phyloP scores from a whole-genome alignment of 2,113 vertebrate genomes.

The Cettia cetti region DNA sequence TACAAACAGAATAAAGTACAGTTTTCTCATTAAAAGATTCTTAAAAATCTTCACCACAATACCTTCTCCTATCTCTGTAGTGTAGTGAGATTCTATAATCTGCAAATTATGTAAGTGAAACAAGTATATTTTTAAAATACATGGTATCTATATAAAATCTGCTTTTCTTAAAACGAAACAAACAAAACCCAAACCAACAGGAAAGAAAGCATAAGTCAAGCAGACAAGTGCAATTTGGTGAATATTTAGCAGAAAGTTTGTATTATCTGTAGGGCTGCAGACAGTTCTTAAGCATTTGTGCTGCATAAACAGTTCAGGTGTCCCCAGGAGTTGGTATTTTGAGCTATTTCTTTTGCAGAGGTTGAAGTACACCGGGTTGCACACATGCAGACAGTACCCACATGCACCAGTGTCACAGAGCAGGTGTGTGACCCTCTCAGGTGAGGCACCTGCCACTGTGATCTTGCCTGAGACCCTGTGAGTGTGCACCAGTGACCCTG shows the following conservation, averaged over 20 bases:
- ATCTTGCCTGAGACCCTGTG: background rate
- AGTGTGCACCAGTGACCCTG: background rate
- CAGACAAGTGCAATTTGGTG: background rate
- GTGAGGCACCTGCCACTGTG: background rate
- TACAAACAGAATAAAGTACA: background rate
- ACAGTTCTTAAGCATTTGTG: rapidly evolving
- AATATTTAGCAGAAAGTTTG: background rate
- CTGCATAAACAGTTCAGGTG: background rate
- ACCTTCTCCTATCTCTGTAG: background rate
- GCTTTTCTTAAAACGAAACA: background rate
- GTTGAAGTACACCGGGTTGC: background rate
- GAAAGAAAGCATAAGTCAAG: background rate
- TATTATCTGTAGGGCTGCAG: background rate
- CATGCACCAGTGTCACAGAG: background rate
- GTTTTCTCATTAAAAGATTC: background rate
- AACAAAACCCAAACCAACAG: background rate
- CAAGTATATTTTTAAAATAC: background rate
- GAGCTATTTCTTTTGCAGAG: background rate
- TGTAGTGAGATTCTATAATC: background rate
- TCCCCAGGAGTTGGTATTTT: background rate
- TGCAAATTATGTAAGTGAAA: background rate
- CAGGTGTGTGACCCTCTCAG: background rate
- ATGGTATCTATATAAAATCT: background rate
- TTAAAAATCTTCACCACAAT: background rate
- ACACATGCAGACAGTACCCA: background rate